Evolutionary conservation across 2,797 vertebrate species (phyloP).

Genomic region (Argentina silus): DNA sequence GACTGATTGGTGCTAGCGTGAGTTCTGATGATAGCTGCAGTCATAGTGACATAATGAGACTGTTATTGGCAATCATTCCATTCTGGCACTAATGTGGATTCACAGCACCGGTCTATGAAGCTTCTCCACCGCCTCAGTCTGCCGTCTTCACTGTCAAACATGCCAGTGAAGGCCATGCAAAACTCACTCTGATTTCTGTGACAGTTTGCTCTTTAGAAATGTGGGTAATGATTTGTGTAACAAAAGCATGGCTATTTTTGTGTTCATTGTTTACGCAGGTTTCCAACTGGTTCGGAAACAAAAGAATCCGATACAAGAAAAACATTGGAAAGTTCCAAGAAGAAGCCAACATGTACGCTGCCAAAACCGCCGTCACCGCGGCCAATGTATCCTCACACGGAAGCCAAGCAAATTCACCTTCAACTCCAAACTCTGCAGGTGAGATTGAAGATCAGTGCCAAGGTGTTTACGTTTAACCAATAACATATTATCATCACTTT

Average conservation of each 20-base stretch:
- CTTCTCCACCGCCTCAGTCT: conserved; percentile 34
- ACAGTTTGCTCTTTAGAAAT: conserved; percentile 10
- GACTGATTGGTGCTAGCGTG: conserved; percentile 77
- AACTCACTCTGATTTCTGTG: conserved; percentile 17
- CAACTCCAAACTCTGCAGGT: conserved; percentile 99
- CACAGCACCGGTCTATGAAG: conserved; percentile 68
- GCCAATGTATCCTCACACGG: conserved; percentile 97
- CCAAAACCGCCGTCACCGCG: conserved; percentile 97
- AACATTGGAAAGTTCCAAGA: conserved; percentile 99
- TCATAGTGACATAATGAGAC: conserved; percentile 79
- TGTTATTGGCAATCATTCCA: conserved; percentile 80
- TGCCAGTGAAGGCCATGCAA: conserved; percentile 49
- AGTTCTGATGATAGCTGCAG: conserved; percentile 78
- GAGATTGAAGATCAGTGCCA: conserved; percentile 71
- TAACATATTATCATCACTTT: background rate
- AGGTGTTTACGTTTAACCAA: background rate
- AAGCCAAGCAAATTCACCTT: conserved; percentile 99
- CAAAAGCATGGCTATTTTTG: conserved; percentile 33
- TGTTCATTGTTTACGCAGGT: conserved; percentile 81
- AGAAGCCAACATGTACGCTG: conserved; percentile 99
- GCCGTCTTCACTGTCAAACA: conserved; percentile 48
- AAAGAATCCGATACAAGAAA: conserved; percentile 99
- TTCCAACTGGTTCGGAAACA: conserved; percentile 99
- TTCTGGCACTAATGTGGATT: conserved; percentile 77
- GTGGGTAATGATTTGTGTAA: conserved; percentile 43